These are phyloP conservation scores for Caracal caracal DNA, from an alignment of 2,113 vertebrate species.

Conservation along the genomic window DNA sequence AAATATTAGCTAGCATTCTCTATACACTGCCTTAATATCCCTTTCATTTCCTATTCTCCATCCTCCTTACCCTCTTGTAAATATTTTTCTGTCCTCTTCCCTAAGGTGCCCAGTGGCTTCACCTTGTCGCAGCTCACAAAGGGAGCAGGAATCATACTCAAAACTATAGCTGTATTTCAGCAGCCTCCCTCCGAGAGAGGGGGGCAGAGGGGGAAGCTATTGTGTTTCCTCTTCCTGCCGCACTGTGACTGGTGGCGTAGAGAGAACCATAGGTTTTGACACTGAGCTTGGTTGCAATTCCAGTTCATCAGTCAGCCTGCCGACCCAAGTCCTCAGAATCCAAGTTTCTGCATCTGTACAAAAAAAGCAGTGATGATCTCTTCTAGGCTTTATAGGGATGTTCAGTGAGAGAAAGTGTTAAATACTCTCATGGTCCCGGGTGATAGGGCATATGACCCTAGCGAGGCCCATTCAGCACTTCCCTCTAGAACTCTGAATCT, in stretches of 20 bases:
- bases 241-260: background rate
- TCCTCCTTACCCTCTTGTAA: background rate
- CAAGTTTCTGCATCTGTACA: background rate
- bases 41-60: background rate
- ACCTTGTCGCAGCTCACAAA: background rate
- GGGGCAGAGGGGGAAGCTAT: background rate
- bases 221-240: background rate
- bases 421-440: background rate
- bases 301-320: background rate
- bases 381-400: background rate
- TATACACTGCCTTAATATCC: background rate
- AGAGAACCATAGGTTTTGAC: background rate
- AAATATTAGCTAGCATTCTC: background rate
- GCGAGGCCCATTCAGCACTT: background rate
- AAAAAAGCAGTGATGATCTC: background rate
- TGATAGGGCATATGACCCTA: background rate
- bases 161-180: background rate
- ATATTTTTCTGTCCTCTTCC: background rate
- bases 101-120: background rate
- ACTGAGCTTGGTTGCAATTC: background rate
- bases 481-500: background rate
- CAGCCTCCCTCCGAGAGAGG: background rate
- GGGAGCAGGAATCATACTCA: background rate
- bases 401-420: background rate
- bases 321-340: background rate